A percentile compares a stretch with the other conserved stretches of the same genome.
Evolutionary conservation across 1,140 invertebrate genomes (phyloP).

Genomic region (Aphelinus atriplicis): DNA sequence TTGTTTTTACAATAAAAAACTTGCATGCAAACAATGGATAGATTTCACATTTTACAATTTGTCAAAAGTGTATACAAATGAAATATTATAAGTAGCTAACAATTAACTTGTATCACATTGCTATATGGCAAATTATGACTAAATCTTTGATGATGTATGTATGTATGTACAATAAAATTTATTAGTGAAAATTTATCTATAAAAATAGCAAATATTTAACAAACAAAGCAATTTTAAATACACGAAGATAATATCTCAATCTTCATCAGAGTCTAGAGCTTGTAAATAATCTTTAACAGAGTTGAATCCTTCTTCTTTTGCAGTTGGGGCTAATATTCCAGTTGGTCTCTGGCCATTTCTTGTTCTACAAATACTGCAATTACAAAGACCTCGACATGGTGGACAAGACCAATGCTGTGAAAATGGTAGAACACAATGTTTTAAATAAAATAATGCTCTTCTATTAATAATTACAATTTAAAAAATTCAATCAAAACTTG

Average conservation of each 20-base stretch:
- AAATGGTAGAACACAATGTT: background rate
- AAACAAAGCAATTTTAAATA: too few relatives aligned
- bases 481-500: background rate
- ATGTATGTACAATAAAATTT: background rate
- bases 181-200: too few relatives aligned
- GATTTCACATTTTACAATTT: background rate
- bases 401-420: conserved; percentile 63
- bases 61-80: background rate
- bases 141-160: too few relatives aligned
- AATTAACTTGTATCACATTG: conserved; percentile 1
- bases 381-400: conserved; percentile 63
- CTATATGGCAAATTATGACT: background rate
- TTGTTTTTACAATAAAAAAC: too few relatives aligned
- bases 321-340: conserved; percentile 58
- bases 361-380: conserved; percentile 65
- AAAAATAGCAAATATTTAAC: too few relatives aligned
- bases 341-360: conserved; percentile 62
- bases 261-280: background rate
- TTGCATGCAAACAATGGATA: too few relatives aligned
- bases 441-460: background rate
- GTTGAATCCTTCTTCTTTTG: conserved; percentile 53
- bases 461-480: conserved; percentile 13
- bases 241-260: too few relatives aligned
- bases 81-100: background rate
- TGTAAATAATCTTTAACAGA: conserved; percentile 55